Evolutionary conservation across 2,888 invertebrate genomes (phyloP).

Genomic region (Plebejus anna): DNA sequence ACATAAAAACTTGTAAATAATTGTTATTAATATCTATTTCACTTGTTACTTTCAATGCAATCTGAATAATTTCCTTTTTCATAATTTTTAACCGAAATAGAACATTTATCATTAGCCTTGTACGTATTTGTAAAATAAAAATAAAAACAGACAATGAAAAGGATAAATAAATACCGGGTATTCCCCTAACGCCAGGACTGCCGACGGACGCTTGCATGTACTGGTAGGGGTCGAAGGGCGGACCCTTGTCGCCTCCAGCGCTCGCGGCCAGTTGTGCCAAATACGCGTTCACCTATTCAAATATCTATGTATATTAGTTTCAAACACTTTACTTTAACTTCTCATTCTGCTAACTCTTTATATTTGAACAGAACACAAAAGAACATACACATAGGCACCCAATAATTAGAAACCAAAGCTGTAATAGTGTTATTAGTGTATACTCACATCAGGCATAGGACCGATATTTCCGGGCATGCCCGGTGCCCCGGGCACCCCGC

Average conservation of each 20-base stretch:
- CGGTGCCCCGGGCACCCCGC: constrained; percentile 83
- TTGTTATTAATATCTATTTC: too few relatives aligned
- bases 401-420: too few relatives aligned
- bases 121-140: background rate
- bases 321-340: background rate
- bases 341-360: too few relatives aligned
- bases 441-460: constrained; percentile 83
- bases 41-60: too few relatives aligned
- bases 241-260: constrained; percentile 89
- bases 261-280: constrained; percentile 86
- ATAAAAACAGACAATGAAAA: background rate
- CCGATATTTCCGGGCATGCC: constrained; percentile 86
- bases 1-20: too few relatives aligned
- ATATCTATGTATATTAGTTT: constrained; percentile 16
- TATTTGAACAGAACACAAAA: too few relatives aligned
- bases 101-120: too few relatives aligned
- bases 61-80: too few relatives aligned
- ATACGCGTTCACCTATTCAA: constrained; percentile 82
- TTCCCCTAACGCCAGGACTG: constrained; percentile 88
- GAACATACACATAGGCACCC: too few relatives aligned
- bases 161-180: constrained; percentile 77
- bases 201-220: constrained; percentile 90
- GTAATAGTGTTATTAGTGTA: too few relatives aligned
- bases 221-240: constrained; percentile 83
- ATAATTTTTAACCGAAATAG: too few relatives aligned